Evolutionary conservation across 2,888 invertebrate genomes (phyloP).

Genomic region (Drosophila dives): DNA sequence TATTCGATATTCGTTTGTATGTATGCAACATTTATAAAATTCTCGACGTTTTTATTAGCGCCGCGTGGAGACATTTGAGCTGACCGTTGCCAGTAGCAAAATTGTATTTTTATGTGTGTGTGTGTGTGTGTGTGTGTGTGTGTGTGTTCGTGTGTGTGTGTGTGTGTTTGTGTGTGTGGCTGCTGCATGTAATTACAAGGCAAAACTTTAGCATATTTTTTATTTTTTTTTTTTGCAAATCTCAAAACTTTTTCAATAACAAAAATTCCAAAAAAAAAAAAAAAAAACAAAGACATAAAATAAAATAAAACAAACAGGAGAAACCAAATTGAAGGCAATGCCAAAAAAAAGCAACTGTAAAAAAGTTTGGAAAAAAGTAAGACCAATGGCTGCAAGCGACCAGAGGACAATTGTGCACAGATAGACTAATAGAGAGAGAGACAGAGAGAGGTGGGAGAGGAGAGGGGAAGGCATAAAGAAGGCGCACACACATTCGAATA

Average conservation of each 20-base stretch:
- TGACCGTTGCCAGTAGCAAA: constrained; percentile 12
- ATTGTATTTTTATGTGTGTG: constrained; percentile 25
- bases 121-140: constrained; percentile 29
- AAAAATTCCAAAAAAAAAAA: constrained; percentile 55
- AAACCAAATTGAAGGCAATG: constrained; percentile 47
- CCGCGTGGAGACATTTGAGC: constrained; percentile 15
- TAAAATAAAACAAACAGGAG: constrained; percentile 13
- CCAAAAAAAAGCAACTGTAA: constrained; percentile 61
- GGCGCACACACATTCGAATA: constrained; percentile 9
- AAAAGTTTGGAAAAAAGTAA: constrained; percentile 72
- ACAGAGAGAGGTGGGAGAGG: not conserved
- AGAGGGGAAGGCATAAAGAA: not conserved
- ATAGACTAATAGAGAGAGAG: constrained; percentile 5
- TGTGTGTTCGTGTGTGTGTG: constrained; percentile 25
- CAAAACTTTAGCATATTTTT: constrained; percentile 70
- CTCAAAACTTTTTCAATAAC: constrained; percentile 76
- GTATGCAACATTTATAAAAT: constrained; percentile 1
- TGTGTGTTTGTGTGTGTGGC: constrained; percentile 31
- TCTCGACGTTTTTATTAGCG: constrained; percentile 30
- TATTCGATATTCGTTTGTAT: not conserved
- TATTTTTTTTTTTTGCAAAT: constrained; percentile 62
- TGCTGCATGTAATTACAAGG: constrained; percentile 75
- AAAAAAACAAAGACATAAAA: constrained; percentile 2
- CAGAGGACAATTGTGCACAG: constrained; percentile 54
- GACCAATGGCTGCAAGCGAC: constrained; percentile 61